Evolutionary conservation across 1,140 invertebrate species (phyloP).

Genomic region (Orussus abietinus): DNA sequence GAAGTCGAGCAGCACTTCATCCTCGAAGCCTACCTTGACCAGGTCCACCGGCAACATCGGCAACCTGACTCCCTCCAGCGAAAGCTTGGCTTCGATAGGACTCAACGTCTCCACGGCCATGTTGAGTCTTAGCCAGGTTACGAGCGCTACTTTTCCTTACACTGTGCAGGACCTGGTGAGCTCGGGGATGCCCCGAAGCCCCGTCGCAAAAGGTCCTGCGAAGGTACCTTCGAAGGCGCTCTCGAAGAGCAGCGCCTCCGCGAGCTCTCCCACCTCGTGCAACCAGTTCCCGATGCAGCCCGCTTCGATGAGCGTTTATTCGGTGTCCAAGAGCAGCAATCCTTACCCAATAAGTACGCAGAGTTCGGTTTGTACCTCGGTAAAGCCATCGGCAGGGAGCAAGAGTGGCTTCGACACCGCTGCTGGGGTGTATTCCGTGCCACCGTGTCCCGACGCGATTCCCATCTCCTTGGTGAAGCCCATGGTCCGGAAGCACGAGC

Average conservation of each 20-base stretch:
- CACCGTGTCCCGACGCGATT: constrained; percentile 48
- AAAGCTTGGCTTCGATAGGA: constrained; percentile 23
- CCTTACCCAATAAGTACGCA: constrained; percentile 17
- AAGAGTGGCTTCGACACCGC: too few species aligned
- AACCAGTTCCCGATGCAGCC: constrained; percentile 32
- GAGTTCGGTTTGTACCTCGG: not conserved
- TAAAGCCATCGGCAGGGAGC: not conserved
- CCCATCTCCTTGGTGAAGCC: constrained; percentile 48
- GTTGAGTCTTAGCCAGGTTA: constrained; percentile 13
- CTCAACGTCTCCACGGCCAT: constrained; percentile 25
- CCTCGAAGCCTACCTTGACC: too few species aligned
- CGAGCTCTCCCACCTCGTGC: constrained; percentile 18
- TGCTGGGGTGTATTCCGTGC: constrained; percentile 30
- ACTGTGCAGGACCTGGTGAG: constrained; percentile 47
- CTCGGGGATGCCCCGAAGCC: constrained; percentile 29
- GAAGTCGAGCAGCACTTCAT: too few species aligned
- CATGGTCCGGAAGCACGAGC: constrained; percentile 37
- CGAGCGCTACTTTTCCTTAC: constrained; percentile 30
- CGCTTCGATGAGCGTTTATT: constrained; percentile 37
- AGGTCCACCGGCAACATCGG: too few species aligned
- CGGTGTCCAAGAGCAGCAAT: constrained; percentile 19
- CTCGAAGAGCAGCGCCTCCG: constrained; percentile 11
- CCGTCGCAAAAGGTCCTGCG: constrained; percentile 13
- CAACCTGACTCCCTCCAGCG: too few species aligned
- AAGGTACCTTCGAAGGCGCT: too few species aligned